Conservation (phyloP, 2,797 vertebrate species). For the Chloroceryle inda region DNA sequence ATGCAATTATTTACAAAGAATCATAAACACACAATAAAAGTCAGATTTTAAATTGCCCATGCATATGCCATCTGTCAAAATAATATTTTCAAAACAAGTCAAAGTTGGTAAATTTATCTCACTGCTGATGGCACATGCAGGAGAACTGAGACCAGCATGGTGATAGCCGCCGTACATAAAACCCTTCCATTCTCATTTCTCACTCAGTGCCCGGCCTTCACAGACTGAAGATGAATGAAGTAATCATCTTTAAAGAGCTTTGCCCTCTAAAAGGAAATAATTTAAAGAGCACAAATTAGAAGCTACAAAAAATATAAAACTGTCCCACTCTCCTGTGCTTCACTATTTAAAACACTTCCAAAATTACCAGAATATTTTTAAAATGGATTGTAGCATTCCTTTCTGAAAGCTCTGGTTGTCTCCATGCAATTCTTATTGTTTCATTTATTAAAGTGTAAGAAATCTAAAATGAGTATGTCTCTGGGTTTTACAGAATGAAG, state of each 20-base stretch:
- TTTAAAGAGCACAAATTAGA: background rate
- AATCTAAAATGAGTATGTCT: background rate
- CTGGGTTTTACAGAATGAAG: background rate
- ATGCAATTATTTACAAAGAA: constrained; percentile 31
- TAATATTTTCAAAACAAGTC: background rate
- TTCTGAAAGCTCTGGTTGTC: background rate
- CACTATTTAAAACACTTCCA: background rate
- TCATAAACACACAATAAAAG: constrained; percentile 18
- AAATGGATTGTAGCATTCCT: background rate
- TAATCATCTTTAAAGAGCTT: constrained; percentile 13
- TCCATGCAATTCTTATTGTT: background rate
- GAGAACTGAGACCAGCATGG: background rate
- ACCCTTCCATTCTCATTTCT: background rate
- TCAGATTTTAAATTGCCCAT: background rate
- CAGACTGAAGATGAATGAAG: constrained; percentile 24
- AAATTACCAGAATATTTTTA: background rate
- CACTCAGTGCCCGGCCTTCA: background rate
- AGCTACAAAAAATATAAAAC: background rate
- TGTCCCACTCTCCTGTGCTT: background rate
- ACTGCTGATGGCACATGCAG: background rate
- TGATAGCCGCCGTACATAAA: background rate
- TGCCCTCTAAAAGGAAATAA: background rate
- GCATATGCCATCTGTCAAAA: constrained; percentile 44
- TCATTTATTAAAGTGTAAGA: background rate
- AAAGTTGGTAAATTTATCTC: constrained; percentile 24